Evolutionary conservation across 2,113 vertebrate species (phyloP).

Genomic region (Synchiropus splendidus): DNA sequence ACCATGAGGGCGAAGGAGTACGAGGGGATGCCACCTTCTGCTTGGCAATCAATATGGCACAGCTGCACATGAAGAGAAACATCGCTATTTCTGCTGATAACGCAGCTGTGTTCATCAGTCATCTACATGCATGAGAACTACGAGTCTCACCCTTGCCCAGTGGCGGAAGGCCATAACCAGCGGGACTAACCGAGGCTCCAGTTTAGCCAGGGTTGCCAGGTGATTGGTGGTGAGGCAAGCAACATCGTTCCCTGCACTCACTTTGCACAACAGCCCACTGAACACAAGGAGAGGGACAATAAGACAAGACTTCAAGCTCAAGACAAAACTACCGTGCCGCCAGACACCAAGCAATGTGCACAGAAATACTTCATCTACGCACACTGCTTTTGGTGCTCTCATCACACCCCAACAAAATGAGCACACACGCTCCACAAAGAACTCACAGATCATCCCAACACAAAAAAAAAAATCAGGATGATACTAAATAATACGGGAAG

Average conservation of each 20-base stretch:
- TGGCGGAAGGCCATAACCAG: constrained; percentile 93
- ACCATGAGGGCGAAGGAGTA: constrained; percentile 98
- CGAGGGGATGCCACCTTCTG: constrained; percentile 93
- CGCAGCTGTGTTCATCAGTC: no score
- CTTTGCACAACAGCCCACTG: constrained; percentile 90
- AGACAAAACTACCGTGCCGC: no score
- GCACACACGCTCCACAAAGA: no score
- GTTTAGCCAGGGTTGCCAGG: constrained; percentile 80
- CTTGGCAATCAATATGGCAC: constrained; percentile 94
- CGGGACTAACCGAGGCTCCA: constrained; percentile 85
- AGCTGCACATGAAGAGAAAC: constrained; percentile 61
- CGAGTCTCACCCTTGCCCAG: constrained; percentile 83
- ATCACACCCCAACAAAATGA: no score
- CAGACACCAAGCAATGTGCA: no score
- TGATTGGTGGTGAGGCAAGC: constrained; percentile 96
- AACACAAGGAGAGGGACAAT: background rate
- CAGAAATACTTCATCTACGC: no score
- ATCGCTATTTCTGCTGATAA: background rate
- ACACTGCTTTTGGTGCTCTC: no score
- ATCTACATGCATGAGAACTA: no score
- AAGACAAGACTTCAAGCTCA: background rate
- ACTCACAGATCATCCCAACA: no score
- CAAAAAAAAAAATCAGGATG: no score
- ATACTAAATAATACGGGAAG: no score
- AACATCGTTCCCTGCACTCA: constrained; percentile 92